These are phyloP conservation scores for Cryptotermes secundus DNA, from an alignment of 1,140 invertebrate genomes.

Conservation along the genomic window DNA sequence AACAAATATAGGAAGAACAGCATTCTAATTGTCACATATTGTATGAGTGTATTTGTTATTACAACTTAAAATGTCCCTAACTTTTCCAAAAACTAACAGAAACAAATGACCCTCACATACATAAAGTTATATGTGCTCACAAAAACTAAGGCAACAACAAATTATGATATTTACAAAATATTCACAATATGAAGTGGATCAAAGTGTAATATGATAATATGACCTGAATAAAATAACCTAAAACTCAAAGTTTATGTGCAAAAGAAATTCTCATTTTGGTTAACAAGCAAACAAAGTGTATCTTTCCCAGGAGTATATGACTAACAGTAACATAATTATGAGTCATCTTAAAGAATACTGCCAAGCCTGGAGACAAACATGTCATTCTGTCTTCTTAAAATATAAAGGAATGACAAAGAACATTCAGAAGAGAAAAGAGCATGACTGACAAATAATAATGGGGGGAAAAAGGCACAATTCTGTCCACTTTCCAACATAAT, in stretches of 20 bases:
- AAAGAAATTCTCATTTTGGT: neutral
- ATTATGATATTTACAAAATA: constrained; percentile 1
- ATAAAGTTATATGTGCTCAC: neutral
- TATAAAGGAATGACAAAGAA: neutral
- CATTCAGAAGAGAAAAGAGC: neutral
- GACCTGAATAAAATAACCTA: neutral
- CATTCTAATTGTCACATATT: neutral
- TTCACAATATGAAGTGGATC: neutral
- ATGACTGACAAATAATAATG: too few relatives aligned
- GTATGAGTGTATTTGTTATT: neutral
- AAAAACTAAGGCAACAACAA: neutral
- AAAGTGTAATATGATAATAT: neutral
- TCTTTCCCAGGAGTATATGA: neutral
- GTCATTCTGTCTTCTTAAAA: neutral
- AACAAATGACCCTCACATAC: neutral
- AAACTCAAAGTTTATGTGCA: neutral
- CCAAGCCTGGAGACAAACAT: neutral
- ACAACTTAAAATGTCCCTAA: neutral
- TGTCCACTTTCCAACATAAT: constrained; percentile 4
- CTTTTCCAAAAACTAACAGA: neutral
- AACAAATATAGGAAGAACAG: neutral
- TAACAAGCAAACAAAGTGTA: neutral
- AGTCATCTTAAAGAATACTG: neutral
- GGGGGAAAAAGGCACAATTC: neutral
- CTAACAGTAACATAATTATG: neutral